A percentile compares a stretch with the other conserved stretches of the same genome.
Conservation (phyloP, 2,888 invertebrate species). For the Polia nebulosa region DNA sequence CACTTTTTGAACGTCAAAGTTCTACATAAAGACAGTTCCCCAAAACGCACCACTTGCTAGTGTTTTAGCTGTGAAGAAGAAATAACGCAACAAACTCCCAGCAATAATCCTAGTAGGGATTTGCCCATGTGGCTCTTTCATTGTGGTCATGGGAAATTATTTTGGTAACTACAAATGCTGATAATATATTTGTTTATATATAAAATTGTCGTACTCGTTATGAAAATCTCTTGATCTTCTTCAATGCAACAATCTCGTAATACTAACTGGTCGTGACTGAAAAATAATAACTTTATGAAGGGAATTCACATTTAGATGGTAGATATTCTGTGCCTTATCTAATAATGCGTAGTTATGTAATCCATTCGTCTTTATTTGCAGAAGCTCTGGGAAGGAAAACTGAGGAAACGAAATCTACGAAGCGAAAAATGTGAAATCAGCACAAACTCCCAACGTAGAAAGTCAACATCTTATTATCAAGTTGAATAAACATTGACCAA, state of each 20-base stretch:
- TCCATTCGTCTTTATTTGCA: conserved; percentile 58
- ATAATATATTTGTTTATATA: background rate
- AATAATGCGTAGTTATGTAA: conserved; percentile 21
- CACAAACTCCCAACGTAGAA: conserved; percentile 24
- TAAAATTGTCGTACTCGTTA: background rate
- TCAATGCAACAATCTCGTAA: conserved; percentile 2
- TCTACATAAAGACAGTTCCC: no score
- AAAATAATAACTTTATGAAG: conserved; percentile 24
- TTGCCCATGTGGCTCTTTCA: no score
- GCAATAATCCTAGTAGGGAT: no score
- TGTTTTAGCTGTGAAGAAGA: no score
- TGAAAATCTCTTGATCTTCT: background rate
- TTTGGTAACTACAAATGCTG: background rate
- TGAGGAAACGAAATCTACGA: conserved; percentile 50
- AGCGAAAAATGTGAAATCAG: conserved; percentile 34
- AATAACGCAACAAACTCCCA: no score
- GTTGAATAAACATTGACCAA: conserved; percentile 55
- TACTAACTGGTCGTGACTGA: conserved; percentile 7
- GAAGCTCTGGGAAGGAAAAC: conserved; percentile 67
- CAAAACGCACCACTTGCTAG: no score
- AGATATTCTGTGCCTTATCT: background rate
- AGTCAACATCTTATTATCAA: conserved; percentile 59
- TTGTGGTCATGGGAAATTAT: no score
- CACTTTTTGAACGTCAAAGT: no score
- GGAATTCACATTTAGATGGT: conserved; percentile 21